Evolutionary conservation across 2,797 vertebrate species (phyloP).

Genomic region (Rhabdophis nuchalis): DNA sequence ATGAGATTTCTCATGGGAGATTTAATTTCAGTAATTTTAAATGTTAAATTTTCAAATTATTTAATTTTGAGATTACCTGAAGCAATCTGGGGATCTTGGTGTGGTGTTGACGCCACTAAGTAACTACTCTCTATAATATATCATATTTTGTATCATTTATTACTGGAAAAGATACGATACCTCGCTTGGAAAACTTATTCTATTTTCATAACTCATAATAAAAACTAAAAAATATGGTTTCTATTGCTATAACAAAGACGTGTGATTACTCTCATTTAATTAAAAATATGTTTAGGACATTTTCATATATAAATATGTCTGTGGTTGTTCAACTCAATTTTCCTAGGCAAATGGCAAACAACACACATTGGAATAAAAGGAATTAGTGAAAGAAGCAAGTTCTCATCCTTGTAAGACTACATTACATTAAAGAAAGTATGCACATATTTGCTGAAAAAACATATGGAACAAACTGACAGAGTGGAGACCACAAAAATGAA

Average conservation of each 20-base stretch:
- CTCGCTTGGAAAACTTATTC: not conserved
- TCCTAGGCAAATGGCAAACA: not conserved
- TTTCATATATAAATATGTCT: not conserved
- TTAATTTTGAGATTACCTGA: not conserved
- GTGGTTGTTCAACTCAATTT: not conserved
- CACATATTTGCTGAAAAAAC: slow-evolving; percentile 45
- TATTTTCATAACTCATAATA: not conserved
- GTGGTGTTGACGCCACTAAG: not conserved
- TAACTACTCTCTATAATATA: not conserved
- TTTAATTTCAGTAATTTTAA: not conserved
- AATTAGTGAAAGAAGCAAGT: not conserved
- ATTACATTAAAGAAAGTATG: not conserved
- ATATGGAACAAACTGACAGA: slow-evolving; percentile 56
- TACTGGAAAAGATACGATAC: not conserved
- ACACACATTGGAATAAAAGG: not conserved
- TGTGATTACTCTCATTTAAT: not conserved
- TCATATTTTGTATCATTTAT: not conserved
- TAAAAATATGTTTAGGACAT: not conserved
- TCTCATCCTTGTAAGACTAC: not conserved
- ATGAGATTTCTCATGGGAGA: not conserved
- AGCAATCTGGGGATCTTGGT: not conserved
- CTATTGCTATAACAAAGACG: not conserved
- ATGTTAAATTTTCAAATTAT: not conserved
- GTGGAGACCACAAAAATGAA: slow-evolving; percentile 52
- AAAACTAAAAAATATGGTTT: not conserved